Conservation (phyloP, 2,888 invertebrate genomes). For the Lasius platythorax region DNA sequence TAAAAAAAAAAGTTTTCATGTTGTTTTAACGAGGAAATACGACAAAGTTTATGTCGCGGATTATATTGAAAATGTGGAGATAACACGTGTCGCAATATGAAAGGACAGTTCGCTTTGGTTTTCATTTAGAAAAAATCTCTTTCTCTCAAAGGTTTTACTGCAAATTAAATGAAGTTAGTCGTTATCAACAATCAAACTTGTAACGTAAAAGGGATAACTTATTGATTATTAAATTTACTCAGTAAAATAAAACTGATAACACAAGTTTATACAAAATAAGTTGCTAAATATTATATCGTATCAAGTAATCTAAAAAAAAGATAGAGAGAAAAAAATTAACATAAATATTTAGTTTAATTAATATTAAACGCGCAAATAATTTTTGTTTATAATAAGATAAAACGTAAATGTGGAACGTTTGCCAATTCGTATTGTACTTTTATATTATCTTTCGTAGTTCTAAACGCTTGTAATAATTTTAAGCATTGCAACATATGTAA, state of each 20-base stretch:
- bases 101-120: not conserved
- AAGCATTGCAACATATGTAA: not conserved
- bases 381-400: not conserved
- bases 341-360: not conserved
- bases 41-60: not conserved
- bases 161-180: not conserved
- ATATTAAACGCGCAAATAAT: not conserved
- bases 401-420: not conserved
- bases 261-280: not conserved
- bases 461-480: not conserved
- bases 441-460: not conserved
- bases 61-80: not conserved
- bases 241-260: not conserved
- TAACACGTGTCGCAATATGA: not conserved
- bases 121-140: not conserved
- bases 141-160: not conserved
- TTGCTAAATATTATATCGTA: not conserved
- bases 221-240: not conserved
- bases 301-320: not conserved
- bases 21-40: slow-evolving; percentile 6
- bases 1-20: not conserved
- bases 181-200: not conserved
- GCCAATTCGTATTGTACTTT: not conserved
- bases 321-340: not conserved
- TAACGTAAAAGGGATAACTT: not conserved